Evolutionary conservation across 2,888 invertebrate genomes (phyloP).

Genomic region (Pocota personata): DNA sequence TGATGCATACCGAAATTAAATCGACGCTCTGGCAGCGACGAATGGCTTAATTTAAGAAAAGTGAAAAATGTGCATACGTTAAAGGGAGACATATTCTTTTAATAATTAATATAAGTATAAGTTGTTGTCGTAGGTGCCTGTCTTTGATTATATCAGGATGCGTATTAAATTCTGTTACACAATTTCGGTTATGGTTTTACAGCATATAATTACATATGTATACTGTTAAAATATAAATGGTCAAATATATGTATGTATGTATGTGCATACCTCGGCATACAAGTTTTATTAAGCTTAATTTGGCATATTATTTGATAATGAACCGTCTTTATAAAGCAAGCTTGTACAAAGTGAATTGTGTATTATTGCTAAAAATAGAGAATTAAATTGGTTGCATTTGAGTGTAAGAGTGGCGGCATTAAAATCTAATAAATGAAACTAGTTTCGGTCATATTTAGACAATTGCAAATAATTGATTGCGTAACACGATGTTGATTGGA

Average conservation of each 20-base stretch:
- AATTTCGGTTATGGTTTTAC: not conserved
- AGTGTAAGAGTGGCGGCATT: not conserved
- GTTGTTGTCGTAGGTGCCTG: too few relatives aligned
- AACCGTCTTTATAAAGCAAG: not conserved
- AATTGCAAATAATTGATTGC: slow-evolving; percentile 11
- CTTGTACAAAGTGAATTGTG: not conserved
- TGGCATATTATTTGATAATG: not conserved
- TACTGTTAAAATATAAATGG: too few relatives aligned
- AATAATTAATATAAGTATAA: not conserved
- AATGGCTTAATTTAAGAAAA: not conserved
- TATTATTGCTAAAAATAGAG: not conserved
- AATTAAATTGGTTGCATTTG: not conserved
- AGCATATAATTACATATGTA: too few relatives aligned
- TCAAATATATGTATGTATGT: not conserved
- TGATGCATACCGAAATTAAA: not conserved
- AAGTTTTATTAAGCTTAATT: not conserved
- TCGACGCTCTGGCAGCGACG: not conserved
- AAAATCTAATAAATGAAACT: not conserved
- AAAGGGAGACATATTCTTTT: not conserved
- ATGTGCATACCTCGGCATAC: not conserved
- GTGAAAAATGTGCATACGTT: not conserved
- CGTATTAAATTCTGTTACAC: not conserved
- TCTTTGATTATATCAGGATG: not conserved
- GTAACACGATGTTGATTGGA: not conserved
- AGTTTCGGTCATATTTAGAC: slow-evolving; percentile 21